These are phyloP conservation scores for Hydropotes inermis DNA, from an alignment of 2,113 vertebrate species.

Conservation along the genomic window DNA sequence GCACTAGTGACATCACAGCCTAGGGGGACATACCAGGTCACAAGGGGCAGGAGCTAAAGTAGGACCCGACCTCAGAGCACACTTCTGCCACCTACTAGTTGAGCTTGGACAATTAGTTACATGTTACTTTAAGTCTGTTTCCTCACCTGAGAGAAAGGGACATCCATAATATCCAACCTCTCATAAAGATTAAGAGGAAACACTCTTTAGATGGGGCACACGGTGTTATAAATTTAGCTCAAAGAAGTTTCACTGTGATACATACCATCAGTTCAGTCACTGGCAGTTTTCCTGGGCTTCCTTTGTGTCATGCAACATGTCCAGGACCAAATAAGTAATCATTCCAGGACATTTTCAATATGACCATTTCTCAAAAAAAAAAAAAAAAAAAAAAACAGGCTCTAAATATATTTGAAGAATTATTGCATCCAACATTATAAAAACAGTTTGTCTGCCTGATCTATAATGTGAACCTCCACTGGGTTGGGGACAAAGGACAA, in stretches of 20 bases:
- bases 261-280: not conserved
- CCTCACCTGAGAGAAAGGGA: not conserved
- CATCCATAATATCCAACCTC: no score
- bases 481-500: not conserved
- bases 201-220: not conserved
- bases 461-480: not conserved
- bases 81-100: no score
- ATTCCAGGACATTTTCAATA: not conserved
- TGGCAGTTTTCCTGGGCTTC: not conserved
- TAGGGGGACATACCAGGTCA: no score
- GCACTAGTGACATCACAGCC: no score
- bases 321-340: not conserved
- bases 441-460: not conserved
- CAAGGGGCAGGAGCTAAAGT: rapidly evolving
- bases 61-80: not conserved
- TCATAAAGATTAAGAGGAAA: not conserved
- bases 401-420: not conserved
- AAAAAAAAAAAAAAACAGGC: not conserved
- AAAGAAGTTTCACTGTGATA: not conserved
- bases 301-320: not conserved
- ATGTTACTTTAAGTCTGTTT: not conserved
- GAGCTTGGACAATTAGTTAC: not conserved
- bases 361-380: not conserved
- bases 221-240: not conserved
- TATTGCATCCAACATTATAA: not conserved